These are phyloP conservation scores for Rhyacophila evoluta DNA, from an alignment of 2,888 invertebrate genomes.

Conservation along the genomic window DNA sequence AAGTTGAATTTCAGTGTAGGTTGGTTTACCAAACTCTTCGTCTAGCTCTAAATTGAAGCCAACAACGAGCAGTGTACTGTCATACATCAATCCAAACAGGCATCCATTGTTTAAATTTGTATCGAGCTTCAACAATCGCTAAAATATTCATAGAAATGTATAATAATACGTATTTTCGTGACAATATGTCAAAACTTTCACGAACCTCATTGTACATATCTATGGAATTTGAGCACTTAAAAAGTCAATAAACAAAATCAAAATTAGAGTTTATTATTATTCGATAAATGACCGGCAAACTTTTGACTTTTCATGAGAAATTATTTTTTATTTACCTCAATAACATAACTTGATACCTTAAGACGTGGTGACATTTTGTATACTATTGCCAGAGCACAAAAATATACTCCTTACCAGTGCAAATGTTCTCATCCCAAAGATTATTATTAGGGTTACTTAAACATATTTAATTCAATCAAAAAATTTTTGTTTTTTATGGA, in stretches of 20 bases:
- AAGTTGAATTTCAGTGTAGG: slow-evolving; percentile 69
- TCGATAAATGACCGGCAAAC: not conserved
- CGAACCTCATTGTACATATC: not conserved
- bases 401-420: not conserved
- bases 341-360: slow-evolving; percentile 77
- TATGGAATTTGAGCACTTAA: not conserved
- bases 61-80: slow-evolving; percentile 77
- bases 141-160: slow-evolving; percentile 56
- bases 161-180: not conserved
- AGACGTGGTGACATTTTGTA: slow-evolving; percentile 79
- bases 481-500: too few species aligned
- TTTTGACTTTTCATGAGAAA: slow-evolving; percentile 38
- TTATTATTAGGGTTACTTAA: not conserved
- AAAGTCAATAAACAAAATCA: not conserved
- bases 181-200: slow-evolving; percentile 39
- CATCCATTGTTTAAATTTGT: slow-evolving; percentile 75
- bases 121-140: slow-evolving; percentile 77
- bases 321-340: slow-evolving; percentile 71
- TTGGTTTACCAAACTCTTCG: slow-evolving; percentile 68
- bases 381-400: slow-evolving; percentile 38
- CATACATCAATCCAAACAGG: slow-evolving; percentile 81
- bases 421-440: not conserved
- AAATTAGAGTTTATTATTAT: not conserved
- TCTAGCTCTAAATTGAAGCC: slow-evolving; percentile 77
- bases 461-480: too few species aligned